phyloP scores from a whole-genome alignment of 2,113 vertebrate species.

The Corythoichthys intestinalis region DNA sequence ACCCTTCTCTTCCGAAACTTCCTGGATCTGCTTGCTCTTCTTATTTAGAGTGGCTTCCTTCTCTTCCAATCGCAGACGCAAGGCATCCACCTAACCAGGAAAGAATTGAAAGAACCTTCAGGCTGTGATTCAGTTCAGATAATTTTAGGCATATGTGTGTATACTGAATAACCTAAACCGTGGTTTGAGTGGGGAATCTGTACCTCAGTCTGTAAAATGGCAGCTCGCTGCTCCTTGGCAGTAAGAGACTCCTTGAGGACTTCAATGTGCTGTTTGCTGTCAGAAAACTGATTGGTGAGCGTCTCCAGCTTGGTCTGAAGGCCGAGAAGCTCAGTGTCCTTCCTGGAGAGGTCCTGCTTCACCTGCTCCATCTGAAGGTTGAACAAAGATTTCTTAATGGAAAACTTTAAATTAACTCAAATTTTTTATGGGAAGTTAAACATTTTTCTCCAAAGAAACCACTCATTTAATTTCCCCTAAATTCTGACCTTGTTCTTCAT shows the following conservation, averaged over 20 bases:
- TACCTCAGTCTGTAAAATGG: constrained; percentile 97
- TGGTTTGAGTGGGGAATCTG: constrained; percentile 4
- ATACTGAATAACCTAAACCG: not conserved
- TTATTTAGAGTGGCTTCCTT: constrained; percentile 96
- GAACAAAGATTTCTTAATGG: not conserved
- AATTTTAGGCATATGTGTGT: not conserved
- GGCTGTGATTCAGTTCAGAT: not conserved
- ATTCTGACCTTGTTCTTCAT: constrained; percentile 96
- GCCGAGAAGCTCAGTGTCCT: constrained; percentile 92
- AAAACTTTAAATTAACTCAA: not conserved
- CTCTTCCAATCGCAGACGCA: constrained; percentile 91
- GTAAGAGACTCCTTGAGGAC: constrained; percentile 97
- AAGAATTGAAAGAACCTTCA: not conserved
- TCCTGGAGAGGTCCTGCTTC: constrained; percentile 95
- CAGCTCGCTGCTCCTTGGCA: constrained; percentile 94
- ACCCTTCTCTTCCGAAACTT: constrained; percentile 96
- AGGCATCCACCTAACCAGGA: constrained; percentile 84
- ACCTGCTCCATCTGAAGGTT: constrained; percentile 88
- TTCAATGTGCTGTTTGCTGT: constrained; percentile 97
- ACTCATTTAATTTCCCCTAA: too few relatives aligned
- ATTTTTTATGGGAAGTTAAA: not conserved
- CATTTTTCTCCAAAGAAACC: too few relatives aligned
- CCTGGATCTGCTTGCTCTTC: constrained; percentile 98
- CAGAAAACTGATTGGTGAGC: constrained; percentile 95
- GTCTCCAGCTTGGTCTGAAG: constrained; percentile 96